These are phyloP conservation scores for Zalophus californianus DNA, from an alignment of 2,797 vertebrate genomes.

Conservation along the genomic window DNA sequence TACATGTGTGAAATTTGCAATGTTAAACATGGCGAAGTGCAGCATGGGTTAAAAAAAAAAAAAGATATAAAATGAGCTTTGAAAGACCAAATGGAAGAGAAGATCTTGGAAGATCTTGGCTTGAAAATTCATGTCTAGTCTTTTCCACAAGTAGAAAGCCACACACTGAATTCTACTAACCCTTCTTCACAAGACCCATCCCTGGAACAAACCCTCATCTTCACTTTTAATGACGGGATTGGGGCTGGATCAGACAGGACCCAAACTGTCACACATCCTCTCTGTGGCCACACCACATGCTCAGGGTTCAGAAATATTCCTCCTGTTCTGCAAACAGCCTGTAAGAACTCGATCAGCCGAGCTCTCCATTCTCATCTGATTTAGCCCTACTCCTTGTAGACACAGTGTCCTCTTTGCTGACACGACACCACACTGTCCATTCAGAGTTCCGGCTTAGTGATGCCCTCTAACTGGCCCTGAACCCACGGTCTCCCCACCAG, in stretches of 20 bases:
- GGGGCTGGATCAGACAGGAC: constrained; percentile 51
- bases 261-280: constrained; percentile 6
- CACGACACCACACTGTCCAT: neutral
- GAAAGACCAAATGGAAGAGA: constrained; percentile 43
- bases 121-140: constrained; percentile 48
- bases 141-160: constrained; percentile 43
- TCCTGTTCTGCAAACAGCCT: neutral
- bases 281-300: neutral
- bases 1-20: constrained; percentile 86
- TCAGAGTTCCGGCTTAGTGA: neutral
- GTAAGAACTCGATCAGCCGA: neutral
- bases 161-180: constrained; percentile 24
- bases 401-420: neutral
- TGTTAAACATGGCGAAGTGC: constrained; percentile 88
- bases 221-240: neutral
- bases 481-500: neutral
- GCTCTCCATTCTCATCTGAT: neutral
- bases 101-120: constrained; percentile 13
- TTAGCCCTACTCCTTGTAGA: neutral
- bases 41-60: constrained; percentile 85
- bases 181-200: constrained; percentile 11
- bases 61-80: constrained; percentile 36
- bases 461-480: neutral
- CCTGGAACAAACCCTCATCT: constrained; percentile 12
- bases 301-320: neutral